Conservation (phyloP, 2,113 vertebrate genomes). For the Microtus ochrogaster region DNA sequence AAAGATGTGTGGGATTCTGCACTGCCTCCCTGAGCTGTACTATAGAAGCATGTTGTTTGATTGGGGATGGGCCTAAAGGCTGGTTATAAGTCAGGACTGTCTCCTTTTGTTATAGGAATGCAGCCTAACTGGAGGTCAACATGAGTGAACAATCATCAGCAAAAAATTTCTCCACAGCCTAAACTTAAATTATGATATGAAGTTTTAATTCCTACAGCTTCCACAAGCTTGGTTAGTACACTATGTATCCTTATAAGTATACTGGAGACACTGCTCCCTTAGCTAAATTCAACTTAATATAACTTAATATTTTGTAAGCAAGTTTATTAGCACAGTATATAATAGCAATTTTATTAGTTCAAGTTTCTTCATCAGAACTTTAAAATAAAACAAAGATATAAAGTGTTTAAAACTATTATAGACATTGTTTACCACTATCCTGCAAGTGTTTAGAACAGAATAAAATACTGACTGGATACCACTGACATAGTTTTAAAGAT, state of each 20-base stretch:
- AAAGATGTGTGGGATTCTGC: not conserved
- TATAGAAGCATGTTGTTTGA: not conserved
- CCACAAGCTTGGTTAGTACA: not conserved
- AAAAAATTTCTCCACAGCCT: not conserved
- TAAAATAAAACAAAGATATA: slow-evolving; percentile 5
- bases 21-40: not conserved
- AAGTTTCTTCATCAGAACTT: not conserved
- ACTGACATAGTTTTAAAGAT: slow-evolving; percentile 17
- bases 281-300: not conserved
- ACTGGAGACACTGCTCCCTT: not conserved
- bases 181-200: not conserved
- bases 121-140: not conserved
- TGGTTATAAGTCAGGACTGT: not conserved
- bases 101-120: not conserved
- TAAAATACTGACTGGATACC: not conserved
- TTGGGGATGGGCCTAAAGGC: not conserved
- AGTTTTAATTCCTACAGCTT: not conserved
- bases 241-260: not conserved
- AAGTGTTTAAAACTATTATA: not conserved
- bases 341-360: not conserved
- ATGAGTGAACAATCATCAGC: not conserved
- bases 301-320: not conserved
- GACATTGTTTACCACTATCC: slow-evolving; percentile 29
- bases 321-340: not conserved
- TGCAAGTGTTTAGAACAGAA: slow-evolving; percentile 56